Percentiles rank a stretch among this genome's conserved stretches.
These are phyloP conservation scores for Platysternon megacephalum DNA, from an alignment of 2,113 vertebrate genomes.

Conservation along the genomic window DNA sequence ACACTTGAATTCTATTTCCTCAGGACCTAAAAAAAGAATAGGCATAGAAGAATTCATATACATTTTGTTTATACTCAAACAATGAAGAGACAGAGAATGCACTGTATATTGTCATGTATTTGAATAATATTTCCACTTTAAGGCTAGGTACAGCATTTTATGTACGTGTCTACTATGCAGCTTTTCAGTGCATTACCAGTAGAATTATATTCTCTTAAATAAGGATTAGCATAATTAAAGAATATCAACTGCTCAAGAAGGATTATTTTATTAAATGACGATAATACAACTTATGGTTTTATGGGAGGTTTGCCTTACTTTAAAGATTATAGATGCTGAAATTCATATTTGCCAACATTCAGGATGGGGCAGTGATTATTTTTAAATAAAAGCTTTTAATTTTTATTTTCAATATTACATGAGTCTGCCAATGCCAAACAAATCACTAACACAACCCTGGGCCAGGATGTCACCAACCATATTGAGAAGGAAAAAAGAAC, in stretches of 20 bases:
- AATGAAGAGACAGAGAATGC: neutral
- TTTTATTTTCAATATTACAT: neutral
- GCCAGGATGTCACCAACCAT: neutral
- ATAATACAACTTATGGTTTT: neutral
- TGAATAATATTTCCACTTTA: neutral
- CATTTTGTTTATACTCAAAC: neutral
- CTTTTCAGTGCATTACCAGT: neutral
- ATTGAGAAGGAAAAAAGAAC: neutral
- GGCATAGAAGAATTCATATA: neutral
- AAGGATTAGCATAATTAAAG: conserved; percentile 32
- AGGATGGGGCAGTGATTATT: neutral
- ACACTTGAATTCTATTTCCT: conserved; percentile 87
- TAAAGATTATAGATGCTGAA: conserved; percentile 14
- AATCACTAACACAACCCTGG: neutral
- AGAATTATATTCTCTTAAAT: conserved; percentile 3
- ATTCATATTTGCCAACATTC: neutral
- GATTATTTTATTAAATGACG: conserved; percentile 24
- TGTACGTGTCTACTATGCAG: neutral
- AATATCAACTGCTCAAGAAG: conserved; percentile 18
- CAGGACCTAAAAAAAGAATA: conserved; percentile 81
- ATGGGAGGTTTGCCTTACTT: neutral
- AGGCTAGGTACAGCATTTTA: neutral
- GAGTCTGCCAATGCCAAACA: neutral
- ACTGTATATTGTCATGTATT: neutral
- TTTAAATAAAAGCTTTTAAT: neutral